These are phyloP conservation scores for Bovichtus variegatus DNA, from an alignment of 2,797 vertebrate genomes.

Conservation along the genomic window DNA sequence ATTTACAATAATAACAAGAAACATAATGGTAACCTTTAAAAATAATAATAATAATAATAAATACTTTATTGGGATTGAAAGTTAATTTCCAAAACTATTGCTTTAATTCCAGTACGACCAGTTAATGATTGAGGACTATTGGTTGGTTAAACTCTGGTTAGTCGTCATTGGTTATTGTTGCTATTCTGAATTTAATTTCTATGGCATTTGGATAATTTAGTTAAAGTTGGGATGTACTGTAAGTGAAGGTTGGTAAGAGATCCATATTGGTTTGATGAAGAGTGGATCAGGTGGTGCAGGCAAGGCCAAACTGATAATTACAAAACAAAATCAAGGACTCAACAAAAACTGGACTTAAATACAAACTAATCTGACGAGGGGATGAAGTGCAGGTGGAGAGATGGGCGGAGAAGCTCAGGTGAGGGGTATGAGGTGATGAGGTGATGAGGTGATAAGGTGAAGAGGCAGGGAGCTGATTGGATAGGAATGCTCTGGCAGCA, in stretches of 20 bases:
- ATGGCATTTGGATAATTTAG: not conserved
- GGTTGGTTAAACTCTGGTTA: not conserved
- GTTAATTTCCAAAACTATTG: not conserved
- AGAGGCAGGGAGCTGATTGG: too few relatives aligned
- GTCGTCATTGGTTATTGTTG: not conserved
- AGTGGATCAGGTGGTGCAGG: too few relatives aligned
- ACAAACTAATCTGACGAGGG: too few relatives aligned
- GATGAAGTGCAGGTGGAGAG: too few relatives aligned
- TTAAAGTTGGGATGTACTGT: not conserved
- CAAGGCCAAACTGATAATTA: too few relatives aligned
- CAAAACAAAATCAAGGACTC: too few relatives aligned
- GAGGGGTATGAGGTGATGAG: too few relatives aligned
- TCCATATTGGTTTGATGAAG: not conserved
- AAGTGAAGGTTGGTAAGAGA: not conserved
- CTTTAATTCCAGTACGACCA: not conserved
- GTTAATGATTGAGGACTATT: not conserved
- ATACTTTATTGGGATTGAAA: not conserved
- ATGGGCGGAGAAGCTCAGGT: too few relatives aligned
- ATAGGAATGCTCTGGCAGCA: too few relatives aligned
- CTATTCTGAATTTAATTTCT: not conserved
- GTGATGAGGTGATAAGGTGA: too few relatives aligned
- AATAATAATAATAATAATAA: not conserved
- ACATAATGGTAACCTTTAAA: not conserved
- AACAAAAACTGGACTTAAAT: too few relatives aligned
- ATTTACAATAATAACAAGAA: not conserved